Evolutionary conservation across 2,797 vertebrate species (phyloP).

Genomic region (Pipistrellus kuhlii): DNA sequence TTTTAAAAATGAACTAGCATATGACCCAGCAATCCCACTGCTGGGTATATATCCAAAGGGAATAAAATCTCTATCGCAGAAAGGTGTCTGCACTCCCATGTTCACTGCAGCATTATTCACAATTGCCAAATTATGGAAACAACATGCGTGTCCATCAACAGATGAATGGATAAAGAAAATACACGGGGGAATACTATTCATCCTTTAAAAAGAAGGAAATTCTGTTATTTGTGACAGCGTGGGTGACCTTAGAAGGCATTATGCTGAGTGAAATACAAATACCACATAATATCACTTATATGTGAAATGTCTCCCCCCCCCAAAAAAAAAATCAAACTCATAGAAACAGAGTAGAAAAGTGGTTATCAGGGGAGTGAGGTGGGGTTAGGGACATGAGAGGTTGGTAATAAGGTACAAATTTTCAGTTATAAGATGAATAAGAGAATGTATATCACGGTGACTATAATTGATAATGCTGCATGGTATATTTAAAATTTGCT

Average conservation of each 20-base stretch:
- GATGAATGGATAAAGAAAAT: background rate
- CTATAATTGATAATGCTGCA: background rate
- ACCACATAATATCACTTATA: background rate
- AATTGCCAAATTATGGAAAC: background rate
- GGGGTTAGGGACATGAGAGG: background rate
- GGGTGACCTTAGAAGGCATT: background rate
- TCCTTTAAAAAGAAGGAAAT: conserved; percentile 1
- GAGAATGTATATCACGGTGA: background rate
- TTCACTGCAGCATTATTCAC: background rate
- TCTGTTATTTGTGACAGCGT: background rate
- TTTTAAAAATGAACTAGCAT: background rate
- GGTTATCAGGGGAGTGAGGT: background rate
- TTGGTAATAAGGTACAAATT: background rate
- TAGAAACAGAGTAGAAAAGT: background rate
- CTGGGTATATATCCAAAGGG: background rate
- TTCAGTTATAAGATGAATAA: background rate
- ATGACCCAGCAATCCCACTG: background rate
- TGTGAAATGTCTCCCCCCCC: background rate
- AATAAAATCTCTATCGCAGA: background rate
- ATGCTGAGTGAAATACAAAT: conserved; percentile 12
- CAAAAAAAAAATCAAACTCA: background rate
- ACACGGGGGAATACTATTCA: background rate
- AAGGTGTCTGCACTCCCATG: background rate
- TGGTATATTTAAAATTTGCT: background rate
- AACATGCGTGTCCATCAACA: background rate